These are phyloP conservation scores for Lysiphlebus fabarum DNA, from an alignment of 1,140 invertebrate genomes.

Conservation along the genomic window DNA sequence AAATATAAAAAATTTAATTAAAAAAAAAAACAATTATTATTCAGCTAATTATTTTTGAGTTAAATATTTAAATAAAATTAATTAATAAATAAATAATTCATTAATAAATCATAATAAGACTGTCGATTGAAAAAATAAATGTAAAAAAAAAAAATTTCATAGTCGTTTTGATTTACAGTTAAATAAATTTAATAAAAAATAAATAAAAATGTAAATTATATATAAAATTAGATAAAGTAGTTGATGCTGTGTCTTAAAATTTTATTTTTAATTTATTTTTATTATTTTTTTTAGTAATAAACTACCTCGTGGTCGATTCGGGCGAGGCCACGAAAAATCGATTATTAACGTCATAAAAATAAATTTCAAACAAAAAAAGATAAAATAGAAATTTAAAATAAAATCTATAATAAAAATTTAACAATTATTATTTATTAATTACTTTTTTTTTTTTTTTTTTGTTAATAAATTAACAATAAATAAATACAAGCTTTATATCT, in stretches of 20 bases:
- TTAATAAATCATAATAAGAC: not conserved
- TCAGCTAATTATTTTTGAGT: too few relatives aligned
- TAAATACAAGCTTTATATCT: constrained; percentile 5
- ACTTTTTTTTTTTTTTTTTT: too few relatives aligned
- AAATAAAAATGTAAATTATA: not conserved
- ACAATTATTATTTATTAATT: constrained; percentile 2
- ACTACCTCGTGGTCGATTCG: constrained; percentile 2
- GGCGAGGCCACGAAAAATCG: constrained; percentile 20
- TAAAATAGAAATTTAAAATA: not conserved
- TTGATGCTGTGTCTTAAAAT: constrained; percentile 12
- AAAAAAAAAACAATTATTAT: too few relatives aligned
- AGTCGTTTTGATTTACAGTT: too few relatives aligned
- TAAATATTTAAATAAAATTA: too few relatives aligned
- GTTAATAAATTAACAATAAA: not conserved
- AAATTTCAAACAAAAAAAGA: not conserved
- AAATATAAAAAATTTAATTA: too few relatives aligned
- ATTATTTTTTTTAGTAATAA: not conserved
- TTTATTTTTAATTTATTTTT: not conserved
- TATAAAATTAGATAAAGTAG: not conserved
- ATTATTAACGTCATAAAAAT: constrained; percentile 20
- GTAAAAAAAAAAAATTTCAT: too few relatives aligned
- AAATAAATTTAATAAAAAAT: too few relatives aligned
- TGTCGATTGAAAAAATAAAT: too few relatives aligned
- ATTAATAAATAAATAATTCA: not conserved
- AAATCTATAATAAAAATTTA: not conserved